Percentiles rank a stretch among this genome's conserved stretches.
These are phyloP conservation scores for Actenoides hombroni DNA, from an alignment of 2,113 vertebrate genomes.

Conservation along the genomic window DNA sequence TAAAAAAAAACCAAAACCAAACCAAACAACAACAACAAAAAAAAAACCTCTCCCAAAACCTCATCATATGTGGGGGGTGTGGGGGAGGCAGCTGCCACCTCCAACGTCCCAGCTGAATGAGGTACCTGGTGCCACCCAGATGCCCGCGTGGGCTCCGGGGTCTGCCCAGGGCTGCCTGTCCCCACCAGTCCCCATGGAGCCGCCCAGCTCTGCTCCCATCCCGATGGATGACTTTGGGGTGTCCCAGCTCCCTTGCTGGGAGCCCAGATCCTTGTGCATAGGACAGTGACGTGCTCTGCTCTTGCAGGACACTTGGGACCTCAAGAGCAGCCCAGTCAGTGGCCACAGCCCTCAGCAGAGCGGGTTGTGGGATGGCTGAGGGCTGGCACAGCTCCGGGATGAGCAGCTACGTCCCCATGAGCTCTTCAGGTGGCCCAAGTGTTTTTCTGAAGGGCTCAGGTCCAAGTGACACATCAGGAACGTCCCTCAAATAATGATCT, in stretches of 20 bases:
- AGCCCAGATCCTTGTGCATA: no score
- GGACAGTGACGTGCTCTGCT: neutral
- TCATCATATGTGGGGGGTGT: neutral
- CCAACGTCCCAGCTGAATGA: neutral
- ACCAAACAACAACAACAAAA: neutral
- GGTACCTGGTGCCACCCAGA: neutral
- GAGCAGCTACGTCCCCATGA: rapidly evolving
- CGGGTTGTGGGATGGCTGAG: rapidly evolving
- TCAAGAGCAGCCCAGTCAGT: rapidly evolving
- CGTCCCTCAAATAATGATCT: rapidly evolving
- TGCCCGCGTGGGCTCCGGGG: neutral
- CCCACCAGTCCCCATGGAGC: neutral
- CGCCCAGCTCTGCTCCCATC: no score
- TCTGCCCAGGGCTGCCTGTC: neutral
- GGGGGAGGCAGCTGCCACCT: neutral
- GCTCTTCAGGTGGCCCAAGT: neutral
- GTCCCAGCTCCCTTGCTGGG: neutral
- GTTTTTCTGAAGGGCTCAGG: neutral
- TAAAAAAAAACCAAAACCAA: neutral
- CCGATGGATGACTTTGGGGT: neutral
- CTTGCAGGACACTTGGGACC: no score
- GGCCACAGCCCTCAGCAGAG: neutral
- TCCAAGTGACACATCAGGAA: neutral
- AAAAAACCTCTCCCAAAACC: neutral
- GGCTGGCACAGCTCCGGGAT: neutral